phyloP scores from a whole-genome alignment of 1,140 invertebrate species.

The Ephestia elutella region DNA sequence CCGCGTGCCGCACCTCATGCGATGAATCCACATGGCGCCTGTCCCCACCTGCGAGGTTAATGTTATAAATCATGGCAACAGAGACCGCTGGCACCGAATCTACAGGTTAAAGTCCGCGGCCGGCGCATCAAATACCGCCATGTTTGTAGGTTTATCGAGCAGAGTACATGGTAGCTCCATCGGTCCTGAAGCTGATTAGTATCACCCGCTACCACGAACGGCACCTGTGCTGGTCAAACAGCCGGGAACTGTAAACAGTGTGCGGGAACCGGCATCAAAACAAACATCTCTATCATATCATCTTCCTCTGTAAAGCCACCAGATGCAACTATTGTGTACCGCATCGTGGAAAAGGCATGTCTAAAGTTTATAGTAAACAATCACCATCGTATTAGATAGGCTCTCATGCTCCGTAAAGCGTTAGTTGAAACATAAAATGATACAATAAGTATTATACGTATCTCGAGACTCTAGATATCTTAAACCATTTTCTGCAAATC shows the following conservation, averaged over 20 bases:
- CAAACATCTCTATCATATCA: not conserved
- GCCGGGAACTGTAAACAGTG: not conserved
- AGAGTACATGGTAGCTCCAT: too few relatives aligned
- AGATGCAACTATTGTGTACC: not conserved
- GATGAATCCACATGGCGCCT: not conserved
- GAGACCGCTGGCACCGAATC: not conserved
- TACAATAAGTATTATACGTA: too few relatives aligned
- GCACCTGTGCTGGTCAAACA: not conserved
- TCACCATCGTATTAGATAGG: too few relatives aligned
- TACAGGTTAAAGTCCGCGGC: not conserved
- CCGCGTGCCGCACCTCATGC: not conserved
- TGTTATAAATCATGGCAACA: not conserved
- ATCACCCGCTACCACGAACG: not conserved
- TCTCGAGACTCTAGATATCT: too few relatives aligned
- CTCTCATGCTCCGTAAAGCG: too few relatives aligned
- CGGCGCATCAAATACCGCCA: not conserved
- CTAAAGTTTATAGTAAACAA: too few relatives aligned
- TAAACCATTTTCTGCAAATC: too few relatives aligned
- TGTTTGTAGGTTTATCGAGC: not conserved
- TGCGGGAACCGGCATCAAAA: not conserved
- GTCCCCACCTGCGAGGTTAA: not conserved
- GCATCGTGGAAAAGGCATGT: too few relatives aligned
- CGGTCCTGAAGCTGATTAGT: too few relatives aligned
- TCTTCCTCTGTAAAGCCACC: not conserved
- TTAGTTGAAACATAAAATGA: too few relatives aligned